Percentiles rank a stretch among this genome's conserved stretches.
These are phyloP conservation scores for Diprion similis DNA, from an alignment of 1,140 invertebrate species.

Conservation along the genomic window DNA sequence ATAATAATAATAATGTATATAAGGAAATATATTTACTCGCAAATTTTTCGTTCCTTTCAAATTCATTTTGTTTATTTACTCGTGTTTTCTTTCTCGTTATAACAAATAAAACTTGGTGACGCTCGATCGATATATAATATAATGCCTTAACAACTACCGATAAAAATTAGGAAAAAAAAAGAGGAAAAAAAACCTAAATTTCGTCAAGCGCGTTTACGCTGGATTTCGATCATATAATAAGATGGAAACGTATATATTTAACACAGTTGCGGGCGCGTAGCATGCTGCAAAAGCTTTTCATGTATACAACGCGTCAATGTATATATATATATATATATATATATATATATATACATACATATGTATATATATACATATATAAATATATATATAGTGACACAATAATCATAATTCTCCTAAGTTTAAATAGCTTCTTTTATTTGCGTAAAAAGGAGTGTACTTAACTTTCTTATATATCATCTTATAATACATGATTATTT, in stretches of 20 bases:
- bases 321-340: too few species aligned
- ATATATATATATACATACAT: too few species aligned
- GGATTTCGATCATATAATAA: constrained; percentile 19
- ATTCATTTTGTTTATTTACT: constrained; percentile 35
- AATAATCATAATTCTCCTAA: too few species aligned
- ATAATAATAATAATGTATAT: constrained; percentile 37
- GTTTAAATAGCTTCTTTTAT: too few species aligned
- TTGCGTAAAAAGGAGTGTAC: too few species aligned
- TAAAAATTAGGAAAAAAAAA: constrained; percentile 35
- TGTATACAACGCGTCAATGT: too few species aligned
- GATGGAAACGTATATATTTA: background rate
- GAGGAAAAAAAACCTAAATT: constrained; percentile 42
- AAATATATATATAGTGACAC: too few species aligned
- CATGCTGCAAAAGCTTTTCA: too few species aligned
- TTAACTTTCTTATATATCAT: too few species aligned
- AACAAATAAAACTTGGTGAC: constrained; percentile 53
- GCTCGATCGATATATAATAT: constrained; percentile 37
- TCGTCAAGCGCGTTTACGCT: constrained; percentile 41
- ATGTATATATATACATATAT: too few species aligned
- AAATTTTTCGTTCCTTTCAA: constrained; percentile 26
- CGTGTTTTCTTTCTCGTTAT: constrained; percentile 38
- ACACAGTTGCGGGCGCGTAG: background rate
- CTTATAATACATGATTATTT: too few species aligned
- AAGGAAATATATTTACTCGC: constrained; percentile 34
- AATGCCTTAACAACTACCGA: constrained; percentile 50